A percentile compares a stretch with the other conserved stretches of the same genome.
phyloP scores from a whole-genome alignment of 2,797 vertebrate species.

The Ibycter americanus region DNA sequence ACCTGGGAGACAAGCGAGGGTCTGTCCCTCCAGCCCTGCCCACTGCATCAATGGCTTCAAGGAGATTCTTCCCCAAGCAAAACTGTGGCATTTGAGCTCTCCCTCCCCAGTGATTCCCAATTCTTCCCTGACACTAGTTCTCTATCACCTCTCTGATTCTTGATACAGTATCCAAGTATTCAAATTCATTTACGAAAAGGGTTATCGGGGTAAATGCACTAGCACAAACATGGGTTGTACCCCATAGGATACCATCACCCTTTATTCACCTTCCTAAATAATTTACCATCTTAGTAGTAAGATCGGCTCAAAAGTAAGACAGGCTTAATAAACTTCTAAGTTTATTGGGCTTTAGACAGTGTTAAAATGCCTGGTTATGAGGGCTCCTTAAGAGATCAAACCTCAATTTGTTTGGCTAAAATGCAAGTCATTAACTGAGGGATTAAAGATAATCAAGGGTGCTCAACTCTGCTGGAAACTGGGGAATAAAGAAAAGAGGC shows the following conservation, averaged over 20 bases:
- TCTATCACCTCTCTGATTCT: neutral
- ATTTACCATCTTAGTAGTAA: neutral
- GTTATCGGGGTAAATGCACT: neutral
- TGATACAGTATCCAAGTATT: neutral
- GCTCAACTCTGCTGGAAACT: neutral
- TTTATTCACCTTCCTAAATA: neutral
- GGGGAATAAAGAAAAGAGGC: neutral
- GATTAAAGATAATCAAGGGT: neutral
- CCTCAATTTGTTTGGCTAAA: neutral
- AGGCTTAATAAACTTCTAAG: neutral
- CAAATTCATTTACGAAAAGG: neutral
- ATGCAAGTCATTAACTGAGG: neutral
- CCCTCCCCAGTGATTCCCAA: neutral
- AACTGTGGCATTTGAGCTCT: neutral
- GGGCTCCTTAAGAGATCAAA: neutral
- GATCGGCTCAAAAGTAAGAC: neutral
- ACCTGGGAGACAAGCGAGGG: neutral
- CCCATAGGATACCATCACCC: accelerated
- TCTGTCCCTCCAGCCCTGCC: slow-evolving; percentile 10
- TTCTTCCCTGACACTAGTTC: neutral
- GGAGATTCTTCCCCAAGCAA: neutral
- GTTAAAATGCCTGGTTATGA: neutral
- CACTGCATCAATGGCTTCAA: neutral
- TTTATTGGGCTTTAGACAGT: neutral
- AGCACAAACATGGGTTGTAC: neutral